phyloP scores from a whole-genome alignment of 2,113 vertebrate genomes.

The Danionella cerebrum region DNA sequence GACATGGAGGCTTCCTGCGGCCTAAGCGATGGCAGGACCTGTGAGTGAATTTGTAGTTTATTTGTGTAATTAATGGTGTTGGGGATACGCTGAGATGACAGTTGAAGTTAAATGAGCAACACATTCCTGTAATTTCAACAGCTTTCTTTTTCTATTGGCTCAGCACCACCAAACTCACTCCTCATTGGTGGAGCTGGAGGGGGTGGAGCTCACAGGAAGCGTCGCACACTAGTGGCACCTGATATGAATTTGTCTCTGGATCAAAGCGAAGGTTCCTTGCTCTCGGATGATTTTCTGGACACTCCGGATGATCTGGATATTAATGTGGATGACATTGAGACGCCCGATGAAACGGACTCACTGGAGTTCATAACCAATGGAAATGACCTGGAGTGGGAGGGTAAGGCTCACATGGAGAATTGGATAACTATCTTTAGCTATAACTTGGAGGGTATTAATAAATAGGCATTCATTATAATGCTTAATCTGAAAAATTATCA shows the following conservation, averaged over 20 bases:
- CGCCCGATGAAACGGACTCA: conserved; percentile 91
- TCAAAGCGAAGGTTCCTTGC: conserved; percentile 89
- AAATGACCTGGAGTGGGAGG: conserved; percentile 96
- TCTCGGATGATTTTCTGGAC: conserved; percentile 91
- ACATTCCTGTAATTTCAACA: too few species aligned
- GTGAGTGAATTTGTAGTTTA: conserved; percentile 72
- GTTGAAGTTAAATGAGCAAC: too few species aligned
- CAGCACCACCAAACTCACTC: conserved; percentile 78
- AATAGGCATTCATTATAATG: too few species aligned
- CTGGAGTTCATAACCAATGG: conserved; percentile 89
- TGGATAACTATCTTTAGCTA: neutral
- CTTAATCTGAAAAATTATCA: too few species aligned
- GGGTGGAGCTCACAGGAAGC: conserved; percentile 67
- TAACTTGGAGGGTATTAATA: neutral
- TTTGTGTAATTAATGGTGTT: too few species aligned
- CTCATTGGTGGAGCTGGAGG: conserved; percentile 60
- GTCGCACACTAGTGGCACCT: conserved; percentile 84
- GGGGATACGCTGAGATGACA: too few species aligned
- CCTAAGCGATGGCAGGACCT: conserved; percentile 68
- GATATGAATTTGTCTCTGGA: conserved; percentile 97
- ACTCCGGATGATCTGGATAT: conserved; percentile 94
- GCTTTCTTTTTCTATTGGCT: neutral
- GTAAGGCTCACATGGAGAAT: too few species aligned
- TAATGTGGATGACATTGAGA: conserved; percentile 93
- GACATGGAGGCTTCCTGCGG: conserved; percentile 79